These are phyloP conservation scores for Plectropomus leopardus DNA, from an alignment of 2,113 vertebrate genomes.

Conservation along the genomic window DNA sequence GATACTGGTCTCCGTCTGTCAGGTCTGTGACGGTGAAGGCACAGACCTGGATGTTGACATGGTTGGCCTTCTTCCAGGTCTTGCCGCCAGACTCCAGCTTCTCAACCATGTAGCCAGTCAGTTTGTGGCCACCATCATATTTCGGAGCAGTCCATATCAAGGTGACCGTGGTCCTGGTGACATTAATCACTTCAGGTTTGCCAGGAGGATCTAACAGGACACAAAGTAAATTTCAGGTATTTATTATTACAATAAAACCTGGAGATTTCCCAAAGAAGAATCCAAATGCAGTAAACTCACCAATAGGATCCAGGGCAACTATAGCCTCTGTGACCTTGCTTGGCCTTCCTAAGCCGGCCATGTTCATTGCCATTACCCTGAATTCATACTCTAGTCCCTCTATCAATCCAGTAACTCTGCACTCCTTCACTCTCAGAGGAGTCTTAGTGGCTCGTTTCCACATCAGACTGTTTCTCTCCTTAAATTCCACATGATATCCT, in stretches of 20 bases:
- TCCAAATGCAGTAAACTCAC: constrained; percentile 81
- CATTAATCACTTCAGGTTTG: constrained; percentile 96
- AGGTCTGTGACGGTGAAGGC: constrained; percentile 96
- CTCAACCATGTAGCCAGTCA: constrained; percentile 96
- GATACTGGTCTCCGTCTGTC: constrained; percentile 91
- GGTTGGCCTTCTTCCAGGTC: constrained; percentile 96
- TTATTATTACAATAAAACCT: not conserved
- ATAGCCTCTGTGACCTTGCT: constrained; percentile 92
- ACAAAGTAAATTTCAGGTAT: not conserved
- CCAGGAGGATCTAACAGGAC: constrained; percentile 93
- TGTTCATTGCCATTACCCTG: constrained; percentile 97
- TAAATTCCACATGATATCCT: constrained; percentile 97
- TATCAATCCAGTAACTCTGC: constrained; percentile 93
- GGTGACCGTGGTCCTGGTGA: constrained; percentile 94
- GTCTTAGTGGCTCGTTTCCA: constrained; percentile 96
- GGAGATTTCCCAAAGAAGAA: not conserved
- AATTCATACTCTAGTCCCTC: constrained; percentile 99
- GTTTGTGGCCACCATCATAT: constrained; percentile 96
- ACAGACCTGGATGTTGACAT: constrained; percentile 95
- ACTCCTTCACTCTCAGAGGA: constrained; percentile 95
- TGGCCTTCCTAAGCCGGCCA: constrained; percentile 95
- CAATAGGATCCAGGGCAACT: constrained; percentile 96
- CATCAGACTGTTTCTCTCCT: constrained; percentile 97
- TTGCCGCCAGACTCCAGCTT: constrained; percentile 93
- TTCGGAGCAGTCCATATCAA: constrained; percentile 97